Base-by-base conservation (phyloP, 2,113 vertebrate species). In the Protomyctophum bolini region DNA sequence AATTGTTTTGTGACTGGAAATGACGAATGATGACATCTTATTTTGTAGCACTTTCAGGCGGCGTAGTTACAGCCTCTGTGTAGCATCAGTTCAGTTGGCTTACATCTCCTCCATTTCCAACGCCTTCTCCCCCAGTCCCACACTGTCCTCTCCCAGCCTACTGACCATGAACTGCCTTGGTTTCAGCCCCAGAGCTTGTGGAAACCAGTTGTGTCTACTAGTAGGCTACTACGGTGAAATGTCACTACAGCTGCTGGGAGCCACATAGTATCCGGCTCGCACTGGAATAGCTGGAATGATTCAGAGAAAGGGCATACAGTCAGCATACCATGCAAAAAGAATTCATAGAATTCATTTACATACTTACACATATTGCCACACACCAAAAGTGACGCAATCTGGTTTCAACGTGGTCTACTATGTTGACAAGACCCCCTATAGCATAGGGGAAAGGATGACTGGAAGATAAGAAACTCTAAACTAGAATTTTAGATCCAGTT, bases 181-280 rank as follows among this genome's bases (percentile, higher is more conserved):
- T n/a, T 81, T 76, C 73, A 80, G 77, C 60, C n/a, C 33, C 52
- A 84, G 33, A 41, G 46, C 74, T 80, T 87, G 87, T 45, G 11
- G 55, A 46, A 89, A 86, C 81, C 80, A 84, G 84, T 72, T 76
- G 59, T 72, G 15, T 15, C 72, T 65, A 63, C 56, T 58, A 50
- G 21, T 21, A 21, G n/a, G n/a, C 21, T 21, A 21, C 21, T 21
- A 62, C n/a, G 28, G 9, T 56, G 66, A 61, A 70, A 59, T 51
- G 57, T 63, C 54, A 58, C 6, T 63, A 57, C 79, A 70, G 70
- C 63, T 74, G 55, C n/a, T 72, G 72, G 67, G 70, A 15, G 59
- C 8, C 6, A 9, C 59, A 14, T 28, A 33, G 57, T 29, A 66
- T 10, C 28, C 21, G 4, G 29, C 45, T 61, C 50, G 15, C 65